Evolutionary conservation across 1,140 invertebrate species (phyloP), one percentile per base, ranked within the genome.

Genomic region (Brachystomella parvula): DNA sequence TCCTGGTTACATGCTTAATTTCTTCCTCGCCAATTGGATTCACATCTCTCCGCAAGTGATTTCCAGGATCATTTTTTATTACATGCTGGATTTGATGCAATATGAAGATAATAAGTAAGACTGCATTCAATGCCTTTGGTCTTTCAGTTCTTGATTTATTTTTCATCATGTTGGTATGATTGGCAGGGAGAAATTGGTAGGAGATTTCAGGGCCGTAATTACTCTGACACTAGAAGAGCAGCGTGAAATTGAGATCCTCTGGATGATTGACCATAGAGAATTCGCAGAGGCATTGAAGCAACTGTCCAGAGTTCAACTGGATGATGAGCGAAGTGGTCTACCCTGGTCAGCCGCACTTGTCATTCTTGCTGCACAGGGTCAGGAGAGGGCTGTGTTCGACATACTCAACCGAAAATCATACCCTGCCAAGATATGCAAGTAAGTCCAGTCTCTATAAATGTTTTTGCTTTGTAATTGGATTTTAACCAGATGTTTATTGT

Each of bases 1-100:
- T 66, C 39, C 65, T 28, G 69, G 62, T 2, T 69, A 69, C 53
- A 63, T 73, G 24, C 15, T 69, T 6, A 73, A 73, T 47, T 73
- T 69, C 49, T 71, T 24, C 35, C 66, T 67, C 2, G 47, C 3
- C 2, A 53, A 64, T 9, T 73, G 69, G 69, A 28, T 21, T n/a
- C 31, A 65, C 29, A 56, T 47, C 9, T 64, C 69, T 30, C 24
- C 49, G 1, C 66, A 65, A 33, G 33, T 56, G 2, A 63, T 73
- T n/a, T 12, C 60, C 3, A 6, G 60, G 3, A 26, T 62, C 26
- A 62, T 62, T 62, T 62, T 44, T 28, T 62, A 62, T 29, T 62
- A 12, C 24, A 44, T 62, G 15, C 60, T 62, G 32, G 60, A 62
- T 26, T 17, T 62, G 2, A 35, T 47, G 9, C 3, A 62, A 15